Evolutionary conservation across 2,113 vertebrate genomes (phyloP).

Genomic region (Aphyosemion australe): DNA sequence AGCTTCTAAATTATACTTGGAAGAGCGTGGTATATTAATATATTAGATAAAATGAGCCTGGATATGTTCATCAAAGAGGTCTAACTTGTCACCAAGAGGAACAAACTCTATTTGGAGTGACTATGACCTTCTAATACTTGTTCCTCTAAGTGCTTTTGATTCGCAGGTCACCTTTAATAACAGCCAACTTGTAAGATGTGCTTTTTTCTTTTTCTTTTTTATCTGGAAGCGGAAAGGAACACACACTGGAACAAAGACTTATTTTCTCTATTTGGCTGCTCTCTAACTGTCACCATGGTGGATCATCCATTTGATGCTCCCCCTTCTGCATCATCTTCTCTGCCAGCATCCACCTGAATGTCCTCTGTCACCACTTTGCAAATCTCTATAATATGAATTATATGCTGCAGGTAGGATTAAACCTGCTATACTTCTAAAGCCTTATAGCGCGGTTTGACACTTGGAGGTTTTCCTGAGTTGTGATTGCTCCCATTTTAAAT

Average conservation of each 20-base stretch:
- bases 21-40: too few relatives aligned
- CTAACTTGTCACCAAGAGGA: too few relatives aligned
- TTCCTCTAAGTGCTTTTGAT: not conserved
- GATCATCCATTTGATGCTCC: too few relatives aligned
- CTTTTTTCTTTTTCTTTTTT: not conserved
- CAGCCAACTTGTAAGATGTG: not conserved
- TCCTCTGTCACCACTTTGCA: not conserved
- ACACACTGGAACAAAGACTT: not conserved
- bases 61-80: too few relatives aligned
- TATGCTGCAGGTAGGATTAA: not conserved
- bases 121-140: not conserved
- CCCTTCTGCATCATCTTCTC: not conserved
- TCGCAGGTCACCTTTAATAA: conserved; percentile 3
- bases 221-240: not conserved
- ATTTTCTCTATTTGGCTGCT: not conserved
- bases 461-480: too few relatives aligned
- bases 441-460: too few relatives aligned
- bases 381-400: not conserved
- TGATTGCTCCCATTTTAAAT: too few relatives aligned
- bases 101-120: too few relatives aligned
- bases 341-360: not conserved
- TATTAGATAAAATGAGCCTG: too few relatives aligned
- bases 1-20: too few relatives aligned
- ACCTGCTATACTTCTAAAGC: too few relatives aligned
- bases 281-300: too few relatives aligned